Conservation (phyloP, 1,140 invertebrate genomes). For the Cydia fagiglandana region DNA sequence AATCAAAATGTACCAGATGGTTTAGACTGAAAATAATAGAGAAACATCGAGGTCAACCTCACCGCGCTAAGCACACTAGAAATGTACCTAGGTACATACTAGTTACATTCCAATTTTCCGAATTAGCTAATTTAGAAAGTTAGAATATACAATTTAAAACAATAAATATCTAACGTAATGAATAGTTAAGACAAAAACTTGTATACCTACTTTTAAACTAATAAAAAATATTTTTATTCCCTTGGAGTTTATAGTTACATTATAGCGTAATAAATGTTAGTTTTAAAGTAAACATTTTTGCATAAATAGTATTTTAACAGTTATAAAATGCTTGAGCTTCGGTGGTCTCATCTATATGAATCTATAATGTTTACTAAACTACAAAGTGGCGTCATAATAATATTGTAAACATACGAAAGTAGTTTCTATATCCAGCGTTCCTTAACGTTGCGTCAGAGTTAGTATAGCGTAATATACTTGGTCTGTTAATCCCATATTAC, state of each 20-base stretch:
- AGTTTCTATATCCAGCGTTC: not conserved
- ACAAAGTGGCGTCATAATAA: not conserved
- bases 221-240: not conserved
- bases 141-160: too few relatives aligned
- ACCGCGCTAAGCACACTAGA: not conserved
- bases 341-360: constrained; percentile 6
- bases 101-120: too few relatives aligned
- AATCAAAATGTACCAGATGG: constrained; percentile 27
- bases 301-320: not conserved
- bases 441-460: not conserved
- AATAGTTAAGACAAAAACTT: too few relatives aligned
- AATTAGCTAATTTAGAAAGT: too few relatives aligned
- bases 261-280: not conserved
- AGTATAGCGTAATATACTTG: not conserved
- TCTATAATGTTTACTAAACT: not conserved
- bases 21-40: constrained; percentile 11
- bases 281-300: not conserved
- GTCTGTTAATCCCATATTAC: too few relatives aligned
- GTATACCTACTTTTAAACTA: not conserved
- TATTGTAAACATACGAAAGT: constrained; percentile 2
- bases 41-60: not conserved
- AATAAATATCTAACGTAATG: too few relatives aligned
- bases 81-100: too few relatives aligned
- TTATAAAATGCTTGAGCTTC: not conserved
- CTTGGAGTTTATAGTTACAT: not conserved